Evolutionary conservation across 2,888 invertebrate species (phyloP).

Genomic region (Melanostoma scalare): DNA sequence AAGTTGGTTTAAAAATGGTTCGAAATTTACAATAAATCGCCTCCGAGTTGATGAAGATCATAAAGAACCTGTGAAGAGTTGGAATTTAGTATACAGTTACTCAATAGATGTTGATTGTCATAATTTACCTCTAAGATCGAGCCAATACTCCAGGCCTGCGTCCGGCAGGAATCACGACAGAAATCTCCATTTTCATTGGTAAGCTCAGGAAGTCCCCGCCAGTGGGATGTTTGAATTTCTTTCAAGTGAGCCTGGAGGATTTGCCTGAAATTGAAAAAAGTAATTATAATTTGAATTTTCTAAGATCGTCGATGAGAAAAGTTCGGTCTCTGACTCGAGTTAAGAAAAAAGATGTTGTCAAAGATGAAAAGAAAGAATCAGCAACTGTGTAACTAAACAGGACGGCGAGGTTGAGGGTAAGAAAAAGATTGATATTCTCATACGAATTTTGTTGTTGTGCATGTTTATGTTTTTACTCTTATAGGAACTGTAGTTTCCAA

Average conservation of each 20-base stretch:
- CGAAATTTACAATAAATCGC: slow-evolving; percentile 74
- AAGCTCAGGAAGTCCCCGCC: slow-evolving; percentile 98
- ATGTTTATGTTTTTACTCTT: too few relatives aligned
- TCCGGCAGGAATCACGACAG: slow-evolving; percentile 94
- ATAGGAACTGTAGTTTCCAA: too few relatives aligned
- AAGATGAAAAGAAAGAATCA: neutral
- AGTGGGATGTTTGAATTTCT: slow-evolving; percentile 90
- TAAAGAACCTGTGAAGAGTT: slow-evolving; percentile 76
- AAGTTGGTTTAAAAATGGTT: slow-evolving; percentile 32
- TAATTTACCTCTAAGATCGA: slow-evolving; percentile 91
- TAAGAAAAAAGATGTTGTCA: neutral
- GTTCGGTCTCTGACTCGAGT: too few relatives aligned
- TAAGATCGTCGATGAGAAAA: too few relatives aligned
- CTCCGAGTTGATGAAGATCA: slow-evolving; percentile 79
- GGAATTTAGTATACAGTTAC: neutral
- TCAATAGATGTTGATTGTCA: neutral
- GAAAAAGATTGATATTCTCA: too few relatives aligned
- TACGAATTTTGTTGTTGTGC: too few relatives aligned
- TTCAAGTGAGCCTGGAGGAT: slow-evolving; percentile 88
- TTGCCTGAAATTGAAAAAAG: slow-evolving; percentile 80
- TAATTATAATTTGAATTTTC: too few relatives aligned
- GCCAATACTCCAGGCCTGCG: slow-evolving; percentile 98
- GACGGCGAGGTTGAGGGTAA: too few relatives aligned
- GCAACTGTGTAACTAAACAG: too few relatives aligned
- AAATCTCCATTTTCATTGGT: slow-evolving; percentile 93